Conservation (phyloP, 2,888 invertebrate genomes). For the Barypeithes pellucidus region DNA sequence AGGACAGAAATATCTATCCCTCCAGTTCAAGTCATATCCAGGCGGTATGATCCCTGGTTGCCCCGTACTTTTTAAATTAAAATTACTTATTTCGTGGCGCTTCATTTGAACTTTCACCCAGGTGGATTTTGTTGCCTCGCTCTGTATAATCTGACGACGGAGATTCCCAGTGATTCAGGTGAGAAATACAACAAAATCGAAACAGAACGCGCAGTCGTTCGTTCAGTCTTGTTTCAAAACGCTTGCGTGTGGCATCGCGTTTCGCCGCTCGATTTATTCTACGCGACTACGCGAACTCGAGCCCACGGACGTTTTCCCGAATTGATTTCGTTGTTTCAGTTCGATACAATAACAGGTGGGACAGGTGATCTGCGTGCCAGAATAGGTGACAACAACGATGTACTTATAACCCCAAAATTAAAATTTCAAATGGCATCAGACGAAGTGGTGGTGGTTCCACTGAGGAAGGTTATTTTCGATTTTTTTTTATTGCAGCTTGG, state of each 20-base stretch:
- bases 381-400: constrained; percentile 21
- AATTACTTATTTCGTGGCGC: too few species aligned
- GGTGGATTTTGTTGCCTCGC: too few species aligned
- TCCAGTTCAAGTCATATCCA: too few species aligned
- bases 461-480: constrained; percentile 80
- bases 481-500: constrained; percentile 79
- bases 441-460: constrained; percentile 59
- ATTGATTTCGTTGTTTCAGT: constrained; percentile 6
- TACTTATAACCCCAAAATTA: constrained; percentile 9
- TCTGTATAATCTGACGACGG: constrained; percentile 1
- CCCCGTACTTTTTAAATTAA: too few species aligned
- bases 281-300: constrained; percentile 14
- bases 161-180: constrained; percentile 47
- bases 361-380: constrained; percentile 10
- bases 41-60: too few species aligned
- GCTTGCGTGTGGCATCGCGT: constrained; percentile 32
- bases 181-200: constrained; percentile 32
- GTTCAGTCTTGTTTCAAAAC: constrained; percentile 28
- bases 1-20: too few species aligned
- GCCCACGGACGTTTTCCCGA: constrained; percentile 7
- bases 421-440: constrained; percentile 55
- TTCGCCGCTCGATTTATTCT: constrained; percentile 31
- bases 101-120: too few species aligned
- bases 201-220: constrained; percentile 36
- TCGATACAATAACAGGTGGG: constrained; percentile 20